Percentiles rank a stretch among this genome's conserved stretches.
phyloP scores from a whole-genome alignment of 2,888 invertebrate genomes.

The Osmoderma eremita region DNA sequence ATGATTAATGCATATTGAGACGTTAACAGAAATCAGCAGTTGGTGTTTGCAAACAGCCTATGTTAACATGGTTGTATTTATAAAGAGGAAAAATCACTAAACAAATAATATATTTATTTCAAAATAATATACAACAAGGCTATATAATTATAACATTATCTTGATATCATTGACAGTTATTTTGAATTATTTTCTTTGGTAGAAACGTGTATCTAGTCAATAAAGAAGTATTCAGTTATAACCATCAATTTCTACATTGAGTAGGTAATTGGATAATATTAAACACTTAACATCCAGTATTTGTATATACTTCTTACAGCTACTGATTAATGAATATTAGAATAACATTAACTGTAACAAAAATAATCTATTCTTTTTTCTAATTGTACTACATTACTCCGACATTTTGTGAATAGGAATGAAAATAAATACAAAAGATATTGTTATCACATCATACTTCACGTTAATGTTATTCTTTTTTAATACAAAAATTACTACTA shows the following conservation, averaged over 20 bases:
- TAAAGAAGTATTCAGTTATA: background rate
- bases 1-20: too few relatives aligned
- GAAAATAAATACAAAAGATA: too few relatives aligned
- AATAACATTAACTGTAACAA: too few relatives aligned
- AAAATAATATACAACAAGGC: constrained; percentile 29
- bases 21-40: too few relatives aligned
- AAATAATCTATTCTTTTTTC: too few relatives aligned
- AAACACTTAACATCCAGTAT: constrained; percentile 21
- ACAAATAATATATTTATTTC: constrained; percentile 35
- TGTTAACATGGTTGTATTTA: background rate
- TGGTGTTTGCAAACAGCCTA: background rate
- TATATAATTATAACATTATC: constrained; percentile 21
- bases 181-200: background rate
- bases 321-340: constrained; percentile 10
- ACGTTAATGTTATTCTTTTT: too few relatives aligned
- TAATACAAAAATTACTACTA: too few relatives aligned
- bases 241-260: constrained; percentile 3
- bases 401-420: too few relatives aligned
- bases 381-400: too few relatives aligned
- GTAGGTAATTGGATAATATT: constrained; percentile 7
- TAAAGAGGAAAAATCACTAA: background rate
- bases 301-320: constrained; percentile 29
- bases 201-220: background rate
- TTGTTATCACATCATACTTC: too few relatives aligned
- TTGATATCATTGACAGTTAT: constrained; percentile 18